Evolutionary conservation across 2,113 vertebrate genomes (phyloP), one percentile per base, ranked within the genome.

Genomic region (Thamnaconus septentrionalis): DNA sequence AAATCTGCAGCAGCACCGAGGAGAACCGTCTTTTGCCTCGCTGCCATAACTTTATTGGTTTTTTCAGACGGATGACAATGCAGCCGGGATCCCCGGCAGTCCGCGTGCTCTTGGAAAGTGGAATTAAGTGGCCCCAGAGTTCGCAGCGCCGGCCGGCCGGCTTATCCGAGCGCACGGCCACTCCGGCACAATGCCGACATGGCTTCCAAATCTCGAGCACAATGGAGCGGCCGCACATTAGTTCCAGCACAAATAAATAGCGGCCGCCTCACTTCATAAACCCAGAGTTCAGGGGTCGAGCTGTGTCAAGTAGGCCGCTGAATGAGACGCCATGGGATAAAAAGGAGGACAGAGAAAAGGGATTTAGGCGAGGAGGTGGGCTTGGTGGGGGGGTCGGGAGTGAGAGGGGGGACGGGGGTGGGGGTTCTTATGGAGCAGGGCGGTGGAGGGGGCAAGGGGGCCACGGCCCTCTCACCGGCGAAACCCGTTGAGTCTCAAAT

Each of bases 231-330:
- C 73, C 67, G 65, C 81, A 83, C 84, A 88, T 85, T 82, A 80
- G 75, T 83, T 78, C 82, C 66, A 74, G 75, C 56, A 61, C 79
- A 81, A 84, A 87, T 87, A 86, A 88, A 90, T 84, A 87, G 82
- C 84, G 52, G 74, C 79, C 71, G 83, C 82, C 86, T 87, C 87
- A 85, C 76, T 89, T 89, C 86, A 90, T 89, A 90, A 83, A 89
- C 89, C 87, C 79, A 63, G 71, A 76, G 89, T 83, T 88, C 87
- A 88, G 78, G 83, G 89, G 89, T 90, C 70, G 68, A 80, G 80
- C 81, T 75, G 79, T 90, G 87, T 90, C 89, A 90, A 90, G 89
- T 87, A 87, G 86, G 77, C 11, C 5, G 57, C 78, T 88, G 82
- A 90, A 89, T 87, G 87, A 88, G 85, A 85, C 76, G 76, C 83